Conservation (phyloP, 2,888 invertebrate species). For the Rhopalosiphum nymphaeae region DNA sequence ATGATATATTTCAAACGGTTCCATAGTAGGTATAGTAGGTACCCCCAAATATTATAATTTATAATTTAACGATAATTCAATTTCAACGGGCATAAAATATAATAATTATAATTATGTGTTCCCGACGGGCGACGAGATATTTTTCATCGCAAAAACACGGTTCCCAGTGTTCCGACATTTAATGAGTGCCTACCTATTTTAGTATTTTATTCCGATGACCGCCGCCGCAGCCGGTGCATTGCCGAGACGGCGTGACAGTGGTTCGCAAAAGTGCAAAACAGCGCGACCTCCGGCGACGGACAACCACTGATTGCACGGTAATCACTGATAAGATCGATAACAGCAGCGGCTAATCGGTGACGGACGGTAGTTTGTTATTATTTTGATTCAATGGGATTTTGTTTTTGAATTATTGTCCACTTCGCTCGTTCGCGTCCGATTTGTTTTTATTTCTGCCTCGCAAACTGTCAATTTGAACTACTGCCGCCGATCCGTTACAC, state of each 20-base stretch:
- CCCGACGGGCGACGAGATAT: background rate
- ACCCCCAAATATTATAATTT: too few relatives aligned
- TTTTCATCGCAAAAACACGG: background rate
- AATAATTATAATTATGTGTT: background rate
- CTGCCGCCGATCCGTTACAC: background rate
- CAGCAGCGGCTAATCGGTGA: background rate
- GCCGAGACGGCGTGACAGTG: background rate
- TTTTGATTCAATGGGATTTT: background rate
- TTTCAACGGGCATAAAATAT: background rate
- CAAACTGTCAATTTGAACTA: background rate
- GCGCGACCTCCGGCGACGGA: background rate
- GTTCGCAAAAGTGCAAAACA: background rate
- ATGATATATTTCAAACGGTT: background rate
- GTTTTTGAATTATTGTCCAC: background rate
- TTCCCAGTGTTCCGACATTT: background rate
- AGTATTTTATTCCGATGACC: background rate
- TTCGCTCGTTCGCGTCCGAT: background rate
- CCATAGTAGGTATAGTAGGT: background rate
- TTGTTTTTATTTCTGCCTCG: background rate
- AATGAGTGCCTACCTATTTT: background rate
- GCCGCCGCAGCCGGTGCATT: too few relatives aligned
- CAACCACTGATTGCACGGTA: background rate
- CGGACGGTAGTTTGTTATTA: constrained; percentile 42
- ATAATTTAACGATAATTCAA: background rate
- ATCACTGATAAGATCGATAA: constrained; percentile 60